Evolutionary conservation across 2,797 vertebrate genomes (phyloP).

Genomic region (Pangasius djambal): DNA sequence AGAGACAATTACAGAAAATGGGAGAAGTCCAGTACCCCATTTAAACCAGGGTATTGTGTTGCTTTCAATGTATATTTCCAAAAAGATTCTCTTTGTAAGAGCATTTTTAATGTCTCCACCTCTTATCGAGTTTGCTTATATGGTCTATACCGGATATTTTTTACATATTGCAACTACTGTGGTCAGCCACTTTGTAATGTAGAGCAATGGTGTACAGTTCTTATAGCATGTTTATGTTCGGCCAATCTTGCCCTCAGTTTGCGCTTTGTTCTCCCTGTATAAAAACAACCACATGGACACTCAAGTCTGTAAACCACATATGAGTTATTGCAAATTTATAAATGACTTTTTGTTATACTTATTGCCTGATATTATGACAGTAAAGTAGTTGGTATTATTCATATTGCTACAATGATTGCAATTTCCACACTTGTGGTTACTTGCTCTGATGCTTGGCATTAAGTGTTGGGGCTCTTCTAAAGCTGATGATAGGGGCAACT

Average conservation of each 20-base stretch:
- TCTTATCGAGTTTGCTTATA: background rate
- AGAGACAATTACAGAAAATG: too few relatives aligned
- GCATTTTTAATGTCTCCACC: background rate
- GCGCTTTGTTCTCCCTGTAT: too few relatives aligned
- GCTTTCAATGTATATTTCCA: too few relatives aligned
- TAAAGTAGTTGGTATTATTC: background rate
- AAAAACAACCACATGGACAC: too few relatives aligned
- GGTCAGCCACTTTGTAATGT: background rate
- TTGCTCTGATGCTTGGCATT: background rate
- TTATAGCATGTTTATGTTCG: background rate
- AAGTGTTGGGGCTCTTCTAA: background rate
- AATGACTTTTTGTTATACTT: background rate
- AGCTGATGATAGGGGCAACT: background rate
- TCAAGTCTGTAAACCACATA: background rate
- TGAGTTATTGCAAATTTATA: background rate
- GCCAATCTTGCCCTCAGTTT: background rate
- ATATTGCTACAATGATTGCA: background rate
- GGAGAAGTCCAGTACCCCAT: too few relatives aligned
- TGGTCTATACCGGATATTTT: background rate
- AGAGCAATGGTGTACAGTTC: background rate
- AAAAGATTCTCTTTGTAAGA: too few relatives aligned
- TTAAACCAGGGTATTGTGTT: too few relatives aligned
- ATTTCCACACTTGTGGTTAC: background rate
- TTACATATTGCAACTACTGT: background rate
- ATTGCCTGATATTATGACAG: background rate